These are phyloP conservation scores for Allacma fusca DNA, from an alignment of 2,888 invertebrate genomes.

Conservation along the genomic window DNA sequence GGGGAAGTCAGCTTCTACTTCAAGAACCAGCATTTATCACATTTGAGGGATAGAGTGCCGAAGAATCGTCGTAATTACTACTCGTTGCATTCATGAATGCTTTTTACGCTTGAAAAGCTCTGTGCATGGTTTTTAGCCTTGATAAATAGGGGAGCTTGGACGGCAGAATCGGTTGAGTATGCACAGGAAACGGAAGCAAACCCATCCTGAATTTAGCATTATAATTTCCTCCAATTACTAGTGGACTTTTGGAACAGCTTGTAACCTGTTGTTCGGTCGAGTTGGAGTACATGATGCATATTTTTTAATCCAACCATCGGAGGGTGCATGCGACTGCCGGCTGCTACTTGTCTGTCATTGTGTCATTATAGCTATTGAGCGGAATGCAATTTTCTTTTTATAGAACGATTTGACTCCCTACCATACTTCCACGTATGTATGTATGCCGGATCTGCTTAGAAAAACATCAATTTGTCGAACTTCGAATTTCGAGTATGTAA, in stretches of 20 bases:
- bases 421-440: too few relatives aligned
- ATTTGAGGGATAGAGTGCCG: too few relatives aligned
- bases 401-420: too few relatives aligned
- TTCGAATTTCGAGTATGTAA: too few relatives aligned
- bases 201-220: constrained; percentile 24
- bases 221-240: constrained; percentile 23
- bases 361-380: not conserved
- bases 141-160: not conserved
- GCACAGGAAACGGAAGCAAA: constrained; percentile 26
- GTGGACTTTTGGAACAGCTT: constrained; percentile 16
- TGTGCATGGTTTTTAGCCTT: constrained; percentile 1
- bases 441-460: too few relatives aligned
- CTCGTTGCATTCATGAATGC: too few relatives aligned
- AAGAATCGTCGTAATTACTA: too few relatives aligned
- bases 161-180: constrained; percentile 13
- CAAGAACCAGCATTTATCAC: too few relatives aligned
- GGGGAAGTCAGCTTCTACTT: too few relatives aligned
- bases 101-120: too few relatives aligned
- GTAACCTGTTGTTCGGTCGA: constrained; percentile 20
- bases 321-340: too few relatives aligned
- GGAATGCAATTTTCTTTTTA: not conserved
- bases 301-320: not conserved
- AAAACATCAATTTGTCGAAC: too few relatives aligned
- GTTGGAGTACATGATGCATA: not conserved
- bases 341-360: not conserved